Evolutionary conservation across 2,797 vertebrate genomes (phyloP), one percentile per base, ranked within the genome.

Genomic region (Aphelocoma californica): DNA sequence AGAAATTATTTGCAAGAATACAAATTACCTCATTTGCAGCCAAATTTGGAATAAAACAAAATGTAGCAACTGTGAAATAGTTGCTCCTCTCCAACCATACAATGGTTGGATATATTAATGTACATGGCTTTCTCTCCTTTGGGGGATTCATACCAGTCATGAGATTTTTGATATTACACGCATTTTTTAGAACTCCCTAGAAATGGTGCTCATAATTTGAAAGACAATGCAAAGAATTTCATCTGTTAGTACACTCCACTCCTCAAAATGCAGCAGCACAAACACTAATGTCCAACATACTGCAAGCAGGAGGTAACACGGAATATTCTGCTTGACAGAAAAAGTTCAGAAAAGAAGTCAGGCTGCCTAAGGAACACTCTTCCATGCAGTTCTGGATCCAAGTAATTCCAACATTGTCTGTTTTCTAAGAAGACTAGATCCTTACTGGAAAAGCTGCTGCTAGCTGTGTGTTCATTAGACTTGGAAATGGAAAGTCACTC

Each of bases 401-500:
- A 92, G 72, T 56, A 80, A 84, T 89, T 93, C 85, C 92, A 91
- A 34, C 73, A 81, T 10, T 71, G 62, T 31, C 79, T 97, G 66
- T 93, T 81, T 94, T 77, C 65, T 69, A 90, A 90, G 90, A 74
- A 95, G 48, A 61, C 57, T 60, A 93, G 92, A 93, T 90, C 65
- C 93, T 96, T 93, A 96, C 84, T 58, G 80, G 83, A 72, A 94
- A 91, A 93, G 91, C 70, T 89, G 91, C 70, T 95, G 84, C 82
- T 92, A 94, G 94, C 77, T 90, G 57, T 31, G 58, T 74, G 91
- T 90, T 97, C 93, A 93, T 97, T 97, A 97, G 90, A 97, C 95
- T 93, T 97, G 97, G 97, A 98, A 98, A 95, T 95, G 89, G 85
- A 96, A 95, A 97, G 83, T 90, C 92, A 91, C 83, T 95, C 94